Base-by-base conservation (phyloP, 2,797 vertebrate genomes). In the Lacerta agilis region DNA sequence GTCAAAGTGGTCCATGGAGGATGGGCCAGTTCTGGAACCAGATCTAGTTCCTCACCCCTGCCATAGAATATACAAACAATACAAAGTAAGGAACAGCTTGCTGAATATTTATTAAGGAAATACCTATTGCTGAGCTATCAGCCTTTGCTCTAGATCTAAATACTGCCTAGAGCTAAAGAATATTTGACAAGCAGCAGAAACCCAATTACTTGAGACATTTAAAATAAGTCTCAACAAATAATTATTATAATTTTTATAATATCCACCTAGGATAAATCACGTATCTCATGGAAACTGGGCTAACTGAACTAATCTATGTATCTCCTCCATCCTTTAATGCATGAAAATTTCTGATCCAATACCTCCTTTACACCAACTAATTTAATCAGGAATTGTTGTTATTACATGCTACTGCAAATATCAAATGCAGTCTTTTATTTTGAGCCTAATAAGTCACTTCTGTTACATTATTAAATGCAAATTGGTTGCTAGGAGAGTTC, bases 401-500 rank as follows among this genome's bases (percentile, higher is more conserved):
- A 82, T 94, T 91, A 83, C 86, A 76, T 92, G 49, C 10, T 94
- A 82, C 23, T 79, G 23, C 86, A 85, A 86, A 71, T 91, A 90
- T 92, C 83, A 94, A 88, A 91, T 90, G 89, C 4, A 85, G 49
- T 64, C 79, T 94, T 94, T 92, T 91, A 86, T 94, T 94, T 92
- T 94, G 81, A 8, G 5, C 43, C 86, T 87, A 92, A 86, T 92
- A 94, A 95, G 80, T 92, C 49, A 85, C 73, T 93, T 94, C 87
- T 93, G 73, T 20, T 89, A 84, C 43, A n/a, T 92, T 91, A 93
- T 93, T 94, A 95, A 95, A 86, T 93, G 95, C 88, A 94, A 94
- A 93, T 92, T 92, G 78, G 92, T 96, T 96, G 88, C 91, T 94
- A 92, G 83, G 91, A 94, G 93, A 93, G 58, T 89, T 94, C 89